A percentile compares a stretch with the other conserved stretches of the same genome.
These are phyloP conservation scores for Danio jaintianensis DNA, from an alignment of 2,797 vertebrate genomes.

Conservation along the genomic window DNA sequence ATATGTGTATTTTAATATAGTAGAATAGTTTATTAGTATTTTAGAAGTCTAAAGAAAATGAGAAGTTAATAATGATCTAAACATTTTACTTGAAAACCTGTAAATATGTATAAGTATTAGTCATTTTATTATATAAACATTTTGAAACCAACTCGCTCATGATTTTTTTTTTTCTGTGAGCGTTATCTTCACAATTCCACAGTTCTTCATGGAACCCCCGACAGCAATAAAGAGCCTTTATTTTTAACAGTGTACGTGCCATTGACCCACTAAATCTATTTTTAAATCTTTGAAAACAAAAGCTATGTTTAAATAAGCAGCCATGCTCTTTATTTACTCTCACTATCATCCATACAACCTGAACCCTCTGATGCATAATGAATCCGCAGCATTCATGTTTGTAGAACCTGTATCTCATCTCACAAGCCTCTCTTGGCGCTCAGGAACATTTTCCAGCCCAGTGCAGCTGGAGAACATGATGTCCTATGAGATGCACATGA, in stretches of 20 bases:
- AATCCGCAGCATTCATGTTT: slow-evolving; percentile 18
- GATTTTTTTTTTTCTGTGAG: no score
- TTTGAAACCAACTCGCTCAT: no score
- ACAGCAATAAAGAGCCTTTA: no score
- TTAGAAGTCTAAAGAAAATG: no score
- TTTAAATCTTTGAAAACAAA: neutral
- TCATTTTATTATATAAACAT: no score
- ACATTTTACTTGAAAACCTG: no score
- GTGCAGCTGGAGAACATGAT: slow-evolving; percentile 31
- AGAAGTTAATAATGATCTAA: no score
- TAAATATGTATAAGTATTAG: no score
- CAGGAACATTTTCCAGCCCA: slow-evolving; percentile 37
- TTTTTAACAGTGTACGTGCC: neutral
- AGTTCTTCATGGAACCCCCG: no score
- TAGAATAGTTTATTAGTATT: no score
- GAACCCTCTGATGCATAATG: neutral
- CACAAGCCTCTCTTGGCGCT: slow-evolving; percentile 16
- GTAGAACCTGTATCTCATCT: slow-evolving; percentile 20
- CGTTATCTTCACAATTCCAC: no score
- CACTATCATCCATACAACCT: neutral
- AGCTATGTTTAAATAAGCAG: neutral
- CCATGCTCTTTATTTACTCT: neutral
- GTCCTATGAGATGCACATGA: slow-evolving; percentile 37
- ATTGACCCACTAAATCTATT: neutral
- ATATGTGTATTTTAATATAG: no score